Evolutionary conservation across 1,140 invertebrate genomes (phyloP).

Genomic region (Tetranychus cinnabarinus): DNA sequence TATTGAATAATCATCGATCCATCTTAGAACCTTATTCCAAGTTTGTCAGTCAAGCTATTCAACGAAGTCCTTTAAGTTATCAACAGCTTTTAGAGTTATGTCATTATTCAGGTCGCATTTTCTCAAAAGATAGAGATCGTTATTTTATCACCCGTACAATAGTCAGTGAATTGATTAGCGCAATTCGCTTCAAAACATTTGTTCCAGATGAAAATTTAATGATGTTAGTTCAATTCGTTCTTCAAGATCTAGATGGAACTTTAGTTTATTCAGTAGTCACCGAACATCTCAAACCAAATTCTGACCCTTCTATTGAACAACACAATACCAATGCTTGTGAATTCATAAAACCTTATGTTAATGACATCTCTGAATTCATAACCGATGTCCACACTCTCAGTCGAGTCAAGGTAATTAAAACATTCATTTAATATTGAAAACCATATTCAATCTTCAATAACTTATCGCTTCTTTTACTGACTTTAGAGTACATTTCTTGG

Average conservation of each 20-base stretch:
- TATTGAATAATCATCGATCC: slow-evolving; percentile 22
- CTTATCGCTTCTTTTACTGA: background rate
- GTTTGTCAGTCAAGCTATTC: slow-evolving; percentile 65
- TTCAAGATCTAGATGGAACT: slow-evolving; percentile 49
- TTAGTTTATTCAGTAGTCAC: slow-evolving; percentile 35
- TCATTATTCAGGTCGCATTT: slow-evolving; percentile 48
- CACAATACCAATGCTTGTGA: slow-evolving; percentile 63
- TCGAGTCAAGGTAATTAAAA: slow-evolving; percentile 61
- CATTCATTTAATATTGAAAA: background rate
- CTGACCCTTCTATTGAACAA: background rate
- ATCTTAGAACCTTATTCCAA: slow-evolving; percentile 90
- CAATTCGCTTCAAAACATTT: slow-evolving; percentile 75
- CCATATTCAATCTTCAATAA: background rate
- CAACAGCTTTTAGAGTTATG: slow-evolving; percentile 64
- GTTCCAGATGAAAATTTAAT: slow-evolving; percentile 84
- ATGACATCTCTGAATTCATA: slow-evolving; percentile 84
- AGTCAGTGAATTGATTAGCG: slow-evolving; percentile 78
- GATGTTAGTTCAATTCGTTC: slow-evolving; percentile 49
- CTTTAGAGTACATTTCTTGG: slow-evolving; percentile 31
- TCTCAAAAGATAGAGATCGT: slow-evolving; percentile 63
- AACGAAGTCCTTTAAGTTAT: slow-evolving; percentile 62
- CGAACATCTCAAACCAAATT: slow-evolving; percentile 17
- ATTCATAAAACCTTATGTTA: slow-evolving; percentile 67
- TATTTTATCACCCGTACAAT: slow-evolving; percentile 63
- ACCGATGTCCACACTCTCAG: slow-evolving; percentile 85